Conservation (phyloP, 2,888 invertebrate species). For the Cynaeus angustus region DNA sequence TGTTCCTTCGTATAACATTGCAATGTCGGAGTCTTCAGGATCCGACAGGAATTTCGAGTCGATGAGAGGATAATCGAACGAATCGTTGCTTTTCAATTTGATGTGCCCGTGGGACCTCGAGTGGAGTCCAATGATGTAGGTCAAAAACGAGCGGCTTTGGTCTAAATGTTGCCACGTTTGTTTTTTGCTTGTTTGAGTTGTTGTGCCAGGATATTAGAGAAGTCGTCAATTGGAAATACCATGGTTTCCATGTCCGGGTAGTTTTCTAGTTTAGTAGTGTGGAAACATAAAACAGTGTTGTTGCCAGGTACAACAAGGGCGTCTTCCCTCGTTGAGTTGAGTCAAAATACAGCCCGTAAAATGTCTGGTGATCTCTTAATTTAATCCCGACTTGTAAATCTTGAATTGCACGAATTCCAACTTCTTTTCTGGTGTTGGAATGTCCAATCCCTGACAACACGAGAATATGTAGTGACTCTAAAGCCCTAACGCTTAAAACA, state of each 20-base stretch:
- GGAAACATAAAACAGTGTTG: background rate
- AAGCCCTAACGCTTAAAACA: constrained; percentile 76
- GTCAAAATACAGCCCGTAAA: constrained; percentile 74
- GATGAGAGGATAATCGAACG: constrained; percentile 77
- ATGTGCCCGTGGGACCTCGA: constrained; percentile 73
- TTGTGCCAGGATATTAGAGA: background rate
- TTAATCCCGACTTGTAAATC: constrained; percentile 79
- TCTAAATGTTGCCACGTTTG: constrained; percentile 48
- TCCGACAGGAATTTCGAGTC: constrained; percentile 79
- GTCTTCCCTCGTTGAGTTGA: background rate
- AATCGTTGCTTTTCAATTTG: constrained; percentile 74
- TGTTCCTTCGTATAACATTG: constrained; percentile 76
- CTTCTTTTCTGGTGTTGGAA: constrained; percentile 73
- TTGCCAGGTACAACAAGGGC: background rate
- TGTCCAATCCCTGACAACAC: constrained; percentile 81
- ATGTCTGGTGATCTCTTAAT: constrained; percentile 79
- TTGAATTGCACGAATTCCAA: constrained; percentile 76
- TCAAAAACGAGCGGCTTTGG: constrained; percentile 67
- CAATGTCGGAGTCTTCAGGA: constrained; percentile 73
- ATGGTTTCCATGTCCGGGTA: background rate
- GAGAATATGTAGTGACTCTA: constrained; percentile 86
- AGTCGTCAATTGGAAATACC: background rate
- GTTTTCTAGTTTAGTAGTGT: background rate
- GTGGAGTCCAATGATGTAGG: constrained; percentile 72
- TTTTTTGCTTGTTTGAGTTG: constrained; percentile 58